Evolutionary conservation across 1,140 invertebrate genomes (phyloP).

Genomic region (Aphis craccivora): DNA sequence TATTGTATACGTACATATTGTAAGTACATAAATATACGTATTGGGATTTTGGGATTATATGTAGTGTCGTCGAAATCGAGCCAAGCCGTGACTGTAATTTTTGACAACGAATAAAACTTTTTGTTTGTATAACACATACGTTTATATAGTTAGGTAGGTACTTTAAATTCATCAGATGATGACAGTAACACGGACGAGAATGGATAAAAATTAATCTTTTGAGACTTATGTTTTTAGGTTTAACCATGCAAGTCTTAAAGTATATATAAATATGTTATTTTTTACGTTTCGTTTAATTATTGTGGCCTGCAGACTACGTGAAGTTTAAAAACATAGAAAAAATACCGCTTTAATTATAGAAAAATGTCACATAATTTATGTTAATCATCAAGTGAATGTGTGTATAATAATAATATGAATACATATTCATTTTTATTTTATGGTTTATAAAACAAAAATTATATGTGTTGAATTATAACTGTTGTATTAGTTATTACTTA

Average conservation of each 20-base stretch:
- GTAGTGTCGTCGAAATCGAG: not conserved
- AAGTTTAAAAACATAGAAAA: not conserved
- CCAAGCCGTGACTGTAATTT: not conserved
- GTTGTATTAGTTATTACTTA: too few relatives aligned
- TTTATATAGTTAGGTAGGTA: not conserved
- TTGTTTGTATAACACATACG: not conserved
- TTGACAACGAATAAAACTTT: not conserved
- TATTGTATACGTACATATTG: not conserved
- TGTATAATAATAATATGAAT: too few relatives aligned
- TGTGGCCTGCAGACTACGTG: not conserved
- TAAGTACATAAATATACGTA: not conserved
- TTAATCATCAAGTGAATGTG: too few relatives aligned
- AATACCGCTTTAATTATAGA: not conserved
- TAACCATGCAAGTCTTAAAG: not conserved
- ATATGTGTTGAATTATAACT: too few relatives aligned
- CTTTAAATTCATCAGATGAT: conserved; percentile 23
- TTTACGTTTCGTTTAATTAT: not conserved
- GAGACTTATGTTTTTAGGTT: not conserved
- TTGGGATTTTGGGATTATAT: not conserved
- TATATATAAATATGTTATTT: not conserved
- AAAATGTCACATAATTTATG: too few relatives aligned
- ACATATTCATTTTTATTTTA: too few relatives aligned
- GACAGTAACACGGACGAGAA: not conserved
- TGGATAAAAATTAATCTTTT: conserved; percentile 16
- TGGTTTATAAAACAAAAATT: too few relatives aligned